These are phyloP conservation scores for Linnaemya tessellans DNA, from an alignment of 2,888 invertebrate genomes.

Conservation along the genomic window DNA sequence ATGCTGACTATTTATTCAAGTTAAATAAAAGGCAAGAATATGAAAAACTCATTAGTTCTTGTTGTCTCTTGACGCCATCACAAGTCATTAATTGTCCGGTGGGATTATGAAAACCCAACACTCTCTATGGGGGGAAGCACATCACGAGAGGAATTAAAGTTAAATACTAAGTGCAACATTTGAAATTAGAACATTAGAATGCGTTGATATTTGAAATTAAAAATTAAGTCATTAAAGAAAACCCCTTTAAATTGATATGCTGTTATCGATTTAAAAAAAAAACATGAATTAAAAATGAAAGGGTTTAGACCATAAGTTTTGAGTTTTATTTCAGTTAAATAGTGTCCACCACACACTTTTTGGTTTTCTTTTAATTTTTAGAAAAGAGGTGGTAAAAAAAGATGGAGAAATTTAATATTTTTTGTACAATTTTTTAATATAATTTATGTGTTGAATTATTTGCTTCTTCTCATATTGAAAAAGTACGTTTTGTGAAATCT, in stretches of 20 bases:
- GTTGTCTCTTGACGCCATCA: conserved; percentile 57
- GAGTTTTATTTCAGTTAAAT: background rate
- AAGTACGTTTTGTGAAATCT: no score
- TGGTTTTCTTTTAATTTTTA: no score
- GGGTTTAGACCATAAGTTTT: no score
- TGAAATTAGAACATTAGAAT: conserved; percentile 42
- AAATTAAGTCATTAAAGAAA: conserved; percentile 20
- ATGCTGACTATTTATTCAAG: conserved; percentile 21
- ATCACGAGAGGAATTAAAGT: conserved; percentile 42
- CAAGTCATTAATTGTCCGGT: conserved; percentile 53
- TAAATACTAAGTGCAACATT: conserved; percentile 31
- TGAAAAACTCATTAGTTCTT: conserved; percentile 47
- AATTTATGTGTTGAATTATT: no score
- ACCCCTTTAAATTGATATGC: background rate
- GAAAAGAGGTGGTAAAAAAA: no score
- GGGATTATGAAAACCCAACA: conserved; percentile 30
- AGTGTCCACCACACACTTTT: background rate
- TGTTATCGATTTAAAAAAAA: conserved; percentile 10
- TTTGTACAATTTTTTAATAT: no score
- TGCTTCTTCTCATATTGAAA: no score
- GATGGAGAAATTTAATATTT: no score
- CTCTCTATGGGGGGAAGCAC: background rate
- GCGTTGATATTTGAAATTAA: conserved; percentile 17
- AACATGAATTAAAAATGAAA: background rate
- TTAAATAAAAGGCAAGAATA: background rate